Conservation (phyloP, 1,140 invertebrate genomes). For the Mylabris phalerata region DNA sequence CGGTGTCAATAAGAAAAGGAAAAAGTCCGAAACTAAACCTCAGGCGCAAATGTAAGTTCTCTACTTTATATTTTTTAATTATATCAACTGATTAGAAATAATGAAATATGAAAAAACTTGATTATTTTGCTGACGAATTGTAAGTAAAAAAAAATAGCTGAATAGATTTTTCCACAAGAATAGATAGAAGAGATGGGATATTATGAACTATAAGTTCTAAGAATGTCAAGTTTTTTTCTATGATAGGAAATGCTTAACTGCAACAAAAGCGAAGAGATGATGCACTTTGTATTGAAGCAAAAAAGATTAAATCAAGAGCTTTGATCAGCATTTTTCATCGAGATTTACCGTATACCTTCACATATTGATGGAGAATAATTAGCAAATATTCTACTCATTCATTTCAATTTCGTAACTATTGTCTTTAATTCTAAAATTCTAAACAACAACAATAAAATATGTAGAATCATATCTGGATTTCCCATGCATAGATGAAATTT, state of each 20-base stretch:
- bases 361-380: no score
- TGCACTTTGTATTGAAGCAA: no score
- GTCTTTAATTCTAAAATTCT: no score
- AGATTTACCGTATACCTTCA: no score
- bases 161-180: no score
- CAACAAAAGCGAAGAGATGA: conserved; percentile 6
- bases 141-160: not conserved
- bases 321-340: no score
- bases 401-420: no score
- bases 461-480: conserved; percentile 12
- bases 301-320: no score
- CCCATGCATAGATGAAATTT: conserved; percentile 12
- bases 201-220: no score
- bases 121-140: conserved; percentile 8
- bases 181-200: no score
- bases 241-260: conserved; percentile 15
- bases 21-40: conserved; percentile 74
- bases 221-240: no score
- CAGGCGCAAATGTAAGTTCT: conserved; percentile 72
- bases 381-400: no score
- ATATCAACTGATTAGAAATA: not conserved
- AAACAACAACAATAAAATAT: conserved; percentile 7
- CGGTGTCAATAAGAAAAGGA: conserved; percentile 70
- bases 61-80: not conserved
- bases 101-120: not conserved